Evolutionary conservation across 2,797 vertebrate species (phyloP).

Genomic region (Dendrocincla fuliginosa): DNA sequence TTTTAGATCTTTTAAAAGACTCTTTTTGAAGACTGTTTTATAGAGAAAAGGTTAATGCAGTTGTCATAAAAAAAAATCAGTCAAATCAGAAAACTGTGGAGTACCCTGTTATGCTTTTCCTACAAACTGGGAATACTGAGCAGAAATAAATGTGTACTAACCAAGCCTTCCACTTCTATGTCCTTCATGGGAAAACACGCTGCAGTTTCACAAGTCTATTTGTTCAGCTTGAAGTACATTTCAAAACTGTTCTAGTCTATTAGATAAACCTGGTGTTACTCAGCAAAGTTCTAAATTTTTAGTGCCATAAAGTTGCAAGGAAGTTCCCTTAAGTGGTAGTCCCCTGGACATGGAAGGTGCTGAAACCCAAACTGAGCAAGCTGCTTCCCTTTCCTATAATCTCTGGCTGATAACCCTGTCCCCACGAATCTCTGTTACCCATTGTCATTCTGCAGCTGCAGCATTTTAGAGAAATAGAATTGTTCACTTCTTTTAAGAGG

Average conservation of each 20-base stretch:
- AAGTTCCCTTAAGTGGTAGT: background rate
- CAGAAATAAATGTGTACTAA: background rate
- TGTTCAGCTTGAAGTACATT: conserved; percentile 13
- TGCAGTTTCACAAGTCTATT: background rate
- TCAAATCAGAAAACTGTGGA: background rate
- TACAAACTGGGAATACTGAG: background rate
- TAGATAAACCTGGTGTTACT: conserved; percentile 9
- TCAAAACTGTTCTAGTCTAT: conserved; percentile 14
- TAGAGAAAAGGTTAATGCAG: background rate
- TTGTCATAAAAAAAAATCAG: background rate
- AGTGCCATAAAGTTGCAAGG: background rate
- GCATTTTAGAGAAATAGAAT: background rate
- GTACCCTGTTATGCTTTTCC: background rate
- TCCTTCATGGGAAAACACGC: background rate
- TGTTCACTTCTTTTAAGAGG: background rate
- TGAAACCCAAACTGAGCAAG: background rate
- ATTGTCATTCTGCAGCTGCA: background rate
- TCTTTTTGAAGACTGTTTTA: background rate
- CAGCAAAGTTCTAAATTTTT: background rate
- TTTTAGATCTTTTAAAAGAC: background rate
- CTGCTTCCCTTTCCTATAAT: background rate
- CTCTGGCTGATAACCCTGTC: background rate
- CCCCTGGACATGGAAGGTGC: background rate
- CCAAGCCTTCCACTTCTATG: background rate
- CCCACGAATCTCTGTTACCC: background rate